Percentiles rank a stretch among this genome's conserved stretches.
phyloP scores from a whole-genome alignment of 2,888 invertebrate genomes.

The Lomographa bimaculata region DNA sequence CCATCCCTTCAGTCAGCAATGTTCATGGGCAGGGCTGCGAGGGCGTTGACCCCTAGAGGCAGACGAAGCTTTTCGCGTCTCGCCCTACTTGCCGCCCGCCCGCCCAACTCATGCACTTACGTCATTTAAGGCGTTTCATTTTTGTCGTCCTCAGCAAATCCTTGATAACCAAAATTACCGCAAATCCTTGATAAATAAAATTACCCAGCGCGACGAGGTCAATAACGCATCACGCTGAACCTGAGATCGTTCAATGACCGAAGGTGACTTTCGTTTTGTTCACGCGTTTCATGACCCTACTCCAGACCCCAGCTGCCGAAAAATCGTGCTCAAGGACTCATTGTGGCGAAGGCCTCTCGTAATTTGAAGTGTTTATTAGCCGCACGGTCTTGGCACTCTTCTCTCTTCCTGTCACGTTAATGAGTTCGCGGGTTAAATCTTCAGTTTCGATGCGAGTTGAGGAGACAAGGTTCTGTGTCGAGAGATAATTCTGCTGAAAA shows the following conservation, averaged over 20 bases:
- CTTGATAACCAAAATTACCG: conserved; percentile 14
- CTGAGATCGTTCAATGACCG: conserved; percentile 20
- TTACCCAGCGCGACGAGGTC: conserved; percentile 14
- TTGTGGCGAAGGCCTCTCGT: conserved; percentile 25
- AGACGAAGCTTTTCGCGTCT: conserved; percentile 77
- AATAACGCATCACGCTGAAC: conserved; percentile 14
- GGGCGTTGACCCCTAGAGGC: conserved; percentile 72
- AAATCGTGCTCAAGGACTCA: conserved; percentile 49
- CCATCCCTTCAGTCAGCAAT: conserved; percentile 60
- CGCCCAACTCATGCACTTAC: conserved; percentile 55
- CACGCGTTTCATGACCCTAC: conserved; percentile 27
- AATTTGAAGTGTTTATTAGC: conserved; percentile 28
- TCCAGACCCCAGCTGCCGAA: conserved; percentile 31
- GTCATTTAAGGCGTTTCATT: conserved; percentile 26
- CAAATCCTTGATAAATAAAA: conserved; percentile 15
- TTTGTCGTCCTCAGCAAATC: conserved; percentile 7
- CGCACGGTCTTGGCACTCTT: conserved; percentile 11
- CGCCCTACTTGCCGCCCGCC: conserved; percentile 76
- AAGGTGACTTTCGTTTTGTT: conserved; percentile 24
- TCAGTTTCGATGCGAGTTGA: not conserved
- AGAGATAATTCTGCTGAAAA: conserved; percentile 3
- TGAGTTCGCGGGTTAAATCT: conserved; percentile 10
- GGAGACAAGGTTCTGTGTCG: not conserved
- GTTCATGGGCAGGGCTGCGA: conserved; percentile 77
- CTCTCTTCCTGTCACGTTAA: conserved; percentile 12